Percentiles rank a stretch among this genome's conserved stretches.
Conservation (phyloP, 2,888 invertebrate genomes). For the Holacanthella duospinosa region DNA sequence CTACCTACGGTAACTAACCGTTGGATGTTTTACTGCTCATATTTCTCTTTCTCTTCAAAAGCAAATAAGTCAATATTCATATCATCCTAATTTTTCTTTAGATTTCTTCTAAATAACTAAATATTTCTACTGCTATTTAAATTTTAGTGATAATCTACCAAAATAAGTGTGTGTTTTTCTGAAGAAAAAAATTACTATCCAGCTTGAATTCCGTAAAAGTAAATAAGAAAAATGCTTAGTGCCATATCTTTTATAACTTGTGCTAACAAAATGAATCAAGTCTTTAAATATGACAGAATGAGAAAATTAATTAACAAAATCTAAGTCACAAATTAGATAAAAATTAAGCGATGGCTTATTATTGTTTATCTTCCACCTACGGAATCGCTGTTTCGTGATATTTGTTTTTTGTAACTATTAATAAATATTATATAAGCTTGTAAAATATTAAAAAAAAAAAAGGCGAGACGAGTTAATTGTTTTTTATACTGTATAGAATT, state of each 20-base stretch:
- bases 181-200: not conserved
- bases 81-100: not conserved
- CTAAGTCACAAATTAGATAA: constrained; percentile 2
- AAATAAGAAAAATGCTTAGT: not conserved
- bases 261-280: not conserved
- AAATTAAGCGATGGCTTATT: not conserved
- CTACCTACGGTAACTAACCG: not conserved
- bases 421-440: not conserved
- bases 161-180: not conserved
- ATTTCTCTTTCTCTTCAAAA: not conserved
- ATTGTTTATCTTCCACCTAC: not conserved
- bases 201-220: not conserved
- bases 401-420: not conserved
- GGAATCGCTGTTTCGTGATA: not conserved
- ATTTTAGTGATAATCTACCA: no score
- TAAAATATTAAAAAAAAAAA: not conserved
- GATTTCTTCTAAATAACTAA: not conserved
- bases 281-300: not conserved
- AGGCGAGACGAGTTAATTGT: not conserved
- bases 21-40: not conserved
- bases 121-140: not conserved
- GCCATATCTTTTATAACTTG: not conserved
- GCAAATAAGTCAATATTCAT: not conserved
- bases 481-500: not conserved
- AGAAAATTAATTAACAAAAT: not conserved